A percentile compares a stretch with the other conserved stretches of the same genome.
These are phyloP conservation scores for Cassiopea andromeda DNA, from an alignment of 30 jellyfish, hydroid and myxozoan genomes.

Conservation along the genomic window DNA sequence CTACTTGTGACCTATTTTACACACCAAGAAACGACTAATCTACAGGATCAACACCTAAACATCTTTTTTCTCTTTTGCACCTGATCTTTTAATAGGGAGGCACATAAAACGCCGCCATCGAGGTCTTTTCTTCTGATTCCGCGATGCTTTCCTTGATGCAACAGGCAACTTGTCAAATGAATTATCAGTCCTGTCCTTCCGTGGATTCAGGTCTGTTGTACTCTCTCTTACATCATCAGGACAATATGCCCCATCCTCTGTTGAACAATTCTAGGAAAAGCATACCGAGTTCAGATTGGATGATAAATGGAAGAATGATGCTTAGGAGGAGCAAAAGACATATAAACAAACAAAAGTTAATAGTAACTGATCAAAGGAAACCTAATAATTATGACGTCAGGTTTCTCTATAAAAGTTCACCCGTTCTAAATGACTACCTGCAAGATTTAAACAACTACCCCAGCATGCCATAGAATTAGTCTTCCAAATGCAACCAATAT, in stretches of 20 bases:
- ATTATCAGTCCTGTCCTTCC: background rate
- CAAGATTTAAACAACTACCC: no score
- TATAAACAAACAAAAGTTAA: no score
- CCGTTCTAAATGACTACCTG: no score
- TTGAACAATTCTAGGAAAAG: background rate
- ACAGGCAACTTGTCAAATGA: background rate
- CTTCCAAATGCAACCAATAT: background rate
- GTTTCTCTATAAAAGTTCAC: no score
- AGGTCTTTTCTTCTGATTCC: background rate
- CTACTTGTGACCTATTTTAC: no score
- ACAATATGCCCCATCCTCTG: background rate
- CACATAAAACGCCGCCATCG: conserved; percentile 18
- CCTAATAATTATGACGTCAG: no score
- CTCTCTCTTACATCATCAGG: background rate
- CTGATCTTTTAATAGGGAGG: background rate
- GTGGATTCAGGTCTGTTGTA: background rate
- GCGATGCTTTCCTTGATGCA: background rate
- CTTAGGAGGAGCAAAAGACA: no score
- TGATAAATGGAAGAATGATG: no score
- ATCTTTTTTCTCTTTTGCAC: background rate
- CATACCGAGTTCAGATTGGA: no score
- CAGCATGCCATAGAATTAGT: background rate
- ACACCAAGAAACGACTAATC: no score
- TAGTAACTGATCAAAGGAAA: no score
- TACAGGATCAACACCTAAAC: no score